Evolutionary conservation across 2,888 invertebrate species (phyloP), one percentile per base, ranked within the genome.

Genomic region (Adelphocoris suturalis): DNA sequence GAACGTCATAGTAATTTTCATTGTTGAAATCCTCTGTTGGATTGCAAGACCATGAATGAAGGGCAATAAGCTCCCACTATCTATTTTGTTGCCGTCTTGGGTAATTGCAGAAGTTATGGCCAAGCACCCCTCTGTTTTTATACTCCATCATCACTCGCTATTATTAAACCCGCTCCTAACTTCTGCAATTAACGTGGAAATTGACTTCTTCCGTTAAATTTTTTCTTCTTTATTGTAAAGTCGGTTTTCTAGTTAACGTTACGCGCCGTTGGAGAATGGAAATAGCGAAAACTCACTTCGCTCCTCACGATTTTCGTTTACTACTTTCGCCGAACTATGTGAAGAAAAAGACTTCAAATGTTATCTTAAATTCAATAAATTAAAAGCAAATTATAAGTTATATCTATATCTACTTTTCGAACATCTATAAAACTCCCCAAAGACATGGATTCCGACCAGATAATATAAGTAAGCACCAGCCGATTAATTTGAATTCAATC

Each of bases 181-280:
- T 68, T 23, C 23, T 68, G 68, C 68, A 27, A 68, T 68, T 27
- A 68, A 68, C 27, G 68, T 27, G 68, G 23, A 68, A 68, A 68
- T 68, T 68, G 68, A 68, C 68, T 68, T 68, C 27, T 68, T 68
- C 68, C 27, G 23, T 57, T n/a, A 19, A 68, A 12, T 68, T 68
- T 68, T 68, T 68, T 68, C 13, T 68, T 68, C 68, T 68, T 68
- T 68, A 23, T 68, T 68, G 19, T 68, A 68, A 37, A 68, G 23
- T 68, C 27, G 68, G 23, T 27, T 68, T 23, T 19, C 27, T n/a
- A 68, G 23, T 27, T 5, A 23, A 23, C 68, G 19, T 19, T 68
- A 23, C 23, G 68, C 57, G 57, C 57, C 57, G 16, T 57, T n/a
- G 7, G 16, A 0, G 57, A 57, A 16, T 57, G 14, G 14, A 12